These are phyloP conservation scores for Empis livida DNA, from an alignment of 2,888 invertebrate species.

Conservation along the genomic window DNA sequence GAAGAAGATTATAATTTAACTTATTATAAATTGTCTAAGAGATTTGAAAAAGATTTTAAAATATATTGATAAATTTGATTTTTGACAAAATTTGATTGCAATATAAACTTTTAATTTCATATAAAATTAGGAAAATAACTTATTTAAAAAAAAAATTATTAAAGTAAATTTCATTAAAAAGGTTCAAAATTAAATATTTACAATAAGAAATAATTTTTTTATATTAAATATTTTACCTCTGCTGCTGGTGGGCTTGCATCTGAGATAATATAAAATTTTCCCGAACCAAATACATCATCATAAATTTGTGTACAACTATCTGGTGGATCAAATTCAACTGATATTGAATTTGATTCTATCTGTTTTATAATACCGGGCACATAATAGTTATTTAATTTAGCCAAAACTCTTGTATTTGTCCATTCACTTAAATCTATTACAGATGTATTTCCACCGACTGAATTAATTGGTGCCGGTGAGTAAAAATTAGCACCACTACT, in stretches of 20 bases:
- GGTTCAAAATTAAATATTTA: too few species aligned
- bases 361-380: constrained; percentile 79
- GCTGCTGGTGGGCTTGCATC: constrained; percentile 82
- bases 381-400: constrained; percentile 69
- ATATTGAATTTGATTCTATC: constrained; percentile 55
- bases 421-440: constrained; percentile 81
- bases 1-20: not conserved
- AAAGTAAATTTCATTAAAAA: too few species aligned
- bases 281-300: constrained; percentile 62
- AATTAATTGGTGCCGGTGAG: constrained; percentile 39
- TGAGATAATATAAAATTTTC: constrained; percentile 78
- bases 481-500: not conserved
- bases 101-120: too few species aligned
- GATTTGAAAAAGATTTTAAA: too few species aligned
- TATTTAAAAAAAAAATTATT: too few species aligned
- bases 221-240: constrained; percentile 42
- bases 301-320: constrained; percentile 57
- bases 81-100: too few species aligned
- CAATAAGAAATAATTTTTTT: too few species aligned
- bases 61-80: too few species aligned
- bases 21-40: too few species aligned
- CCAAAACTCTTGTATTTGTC: constrained; percentile 84
- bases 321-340: constrained; percentile 70
- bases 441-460: too few species aligned
- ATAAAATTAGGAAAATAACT: too few species aligned